phyloP scores from a whole-genome alignment of 37 sponge, comb jelly and placozoan species.

The Ianthella basta region DNA sequence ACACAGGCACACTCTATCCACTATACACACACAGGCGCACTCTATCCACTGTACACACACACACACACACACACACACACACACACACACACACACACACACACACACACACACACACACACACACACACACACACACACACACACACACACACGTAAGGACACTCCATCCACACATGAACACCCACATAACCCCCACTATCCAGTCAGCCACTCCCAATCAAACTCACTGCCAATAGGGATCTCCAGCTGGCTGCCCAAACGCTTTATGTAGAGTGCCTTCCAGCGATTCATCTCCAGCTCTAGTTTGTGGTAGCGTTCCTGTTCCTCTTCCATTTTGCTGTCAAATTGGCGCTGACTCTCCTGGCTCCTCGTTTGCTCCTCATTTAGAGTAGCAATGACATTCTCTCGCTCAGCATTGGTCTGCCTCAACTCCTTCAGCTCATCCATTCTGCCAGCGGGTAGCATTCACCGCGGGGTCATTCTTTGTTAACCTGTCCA shows the following conservation, averaged over 20 bases:
- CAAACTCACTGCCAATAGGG: neutral
- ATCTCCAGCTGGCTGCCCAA: neutral
- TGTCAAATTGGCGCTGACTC: neutral
- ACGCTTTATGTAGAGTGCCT: neutral
- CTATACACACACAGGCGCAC: too few species aligned
- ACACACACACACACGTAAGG: too few species aligned
- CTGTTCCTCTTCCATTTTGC: neutral
- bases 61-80: too few species aligned
- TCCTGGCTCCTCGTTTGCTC: neutral
- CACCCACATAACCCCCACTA: too few species aligned
- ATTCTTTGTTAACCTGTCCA: neutral
- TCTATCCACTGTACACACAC: too few species aligned
- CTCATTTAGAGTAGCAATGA: neutral
- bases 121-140: too few species aligned
- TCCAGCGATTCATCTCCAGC: neutral
- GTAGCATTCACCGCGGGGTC: neutral
- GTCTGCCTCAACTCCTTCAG: neutral
- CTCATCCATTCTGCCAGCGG: neutral
- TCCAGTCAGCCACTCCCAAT: neutral
- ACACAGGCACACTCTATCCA: neutral
- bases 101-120: too few species aligned
- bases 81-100: neutral
- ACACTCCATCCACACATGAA: too few species aligned
- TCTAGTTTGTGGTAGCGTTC: neutral
- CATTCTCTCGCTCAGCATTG: neutral